A percentile compares a stretch with the other conserved stretches of the same genome.
Evolutionary conservation across 2,797 vertebrate genomes (phyloP).

Genomic region (Fundulus diaphanus): DNA sequence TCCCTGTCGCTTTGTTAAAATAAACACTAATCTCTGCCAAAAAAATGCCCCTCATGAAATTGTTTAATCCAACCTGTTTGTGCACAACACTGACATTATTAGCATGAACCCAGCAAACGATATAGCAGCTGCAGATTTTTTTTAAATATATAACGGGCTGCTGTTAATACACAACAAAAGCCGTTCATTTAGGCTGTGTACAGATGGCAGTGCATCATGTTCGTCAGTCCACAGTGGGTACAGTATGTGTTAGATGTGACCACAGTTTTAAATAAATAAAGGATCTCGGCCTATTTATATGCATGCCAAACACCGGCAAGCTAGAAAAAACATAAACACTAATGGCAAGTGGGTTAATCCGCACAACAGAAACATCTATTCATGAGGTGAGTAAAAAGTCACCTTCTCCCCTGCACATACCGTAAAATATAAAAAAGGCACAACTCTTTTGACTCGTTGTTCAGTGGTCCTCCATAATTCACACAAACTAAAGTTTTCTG

Average conservation of each 20-base stretch:
- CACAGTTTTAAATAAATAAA: not conserved
- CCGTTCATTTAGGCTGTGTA: not conserved
- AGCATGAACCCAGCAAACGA: not conserved
- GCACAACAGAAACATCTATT: constrained; percentile 28
- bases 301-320: not conserved
- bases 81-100: not conserved
- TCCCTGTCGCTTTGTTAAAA: too few species aligned
- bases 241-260: not conserved
- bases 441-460: constrained; percentile 21
- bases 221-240: not conserved
- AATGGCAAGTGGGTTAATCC: constrained; percentile 29
- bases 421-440: not conserved
- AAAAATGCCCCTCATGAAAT: not conserved
- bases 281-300: constrained; percentile 16
- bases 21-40: too few species aligned
- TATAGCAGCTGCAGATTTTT: not conserved
- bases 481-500: constrained; percentile 3
- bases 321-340: constrained; percentile 6
- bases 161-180: not conserved
- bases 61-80: not conserved
- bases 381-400: constrained; percentile 21
- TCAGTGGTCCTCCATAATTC: constrained; percentile 14
- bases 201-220: not conserved
- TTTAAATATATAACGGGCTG: not conserved
- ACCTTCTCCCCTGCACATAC: not conserved